Base-by-base conservation (phyloP, 35 echinoderm and acorn worm species). In the Holothuria glaberrima region DNA sequence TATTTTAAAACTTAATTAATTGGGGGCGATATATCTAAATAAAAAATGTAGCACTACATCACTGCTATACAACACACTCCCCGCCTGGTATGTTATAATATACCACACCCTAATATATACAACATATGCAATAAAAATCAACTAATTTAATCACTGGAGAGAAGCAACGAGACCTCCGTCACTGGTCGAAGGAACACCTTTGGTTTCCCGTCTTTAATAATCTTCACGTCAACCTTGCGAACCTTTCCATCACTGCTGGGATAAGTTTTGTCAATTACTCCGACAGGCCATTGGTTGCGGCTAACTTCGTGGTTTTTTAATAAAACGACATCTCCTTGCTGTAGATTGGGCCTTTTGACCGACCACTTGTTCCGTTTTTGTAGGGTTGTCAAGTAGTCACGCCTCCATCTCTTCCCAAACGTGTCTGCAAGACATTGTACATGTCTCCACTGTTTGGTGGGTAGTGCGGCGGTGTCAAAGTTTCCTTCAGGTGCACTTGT, bases 321-420 rank as follows among this genome's bases (percentile, higher is more conserved):
- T 0, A 95, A 25, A 9, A 92, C 94, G 0, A 95, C 63, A 71
- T 95, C 77, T n/a, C 77, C 90, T 2, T 62, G 25, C 19, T 67
- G 35, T 0, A 92, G 25, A 46, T 94, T 91, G n/a, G 64, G 88
- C 17, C 48, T 73, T 48, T 35, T 30, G 13, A 48, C 13, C 33
- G 27, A 44, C 88, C 92, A 94, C 45, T 94, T 94, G 34, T 79
- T 89, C 7, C 88, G 65, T 33, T 20, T 29, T 64, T 90, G 88
- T 1, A 94, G 65, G 1, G 54, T 26, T 12, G 46, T 65, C 10
- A 94, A 30, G 52, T 86, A 94, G 0, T 94, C 92, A 10, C 50
- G 62, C n/a, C 67, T 86, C 92, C 92, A 94, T 6, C 90, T 24
- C n/a, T 35, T 56, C 60, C 90, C 90, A 92, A 29, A 93, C 19